These are phyloP conservation scores for Lithophane semibrunnea DNA, from an alignment of 2,888 invertebrate species.

Conservation along the genomic window DNA sequence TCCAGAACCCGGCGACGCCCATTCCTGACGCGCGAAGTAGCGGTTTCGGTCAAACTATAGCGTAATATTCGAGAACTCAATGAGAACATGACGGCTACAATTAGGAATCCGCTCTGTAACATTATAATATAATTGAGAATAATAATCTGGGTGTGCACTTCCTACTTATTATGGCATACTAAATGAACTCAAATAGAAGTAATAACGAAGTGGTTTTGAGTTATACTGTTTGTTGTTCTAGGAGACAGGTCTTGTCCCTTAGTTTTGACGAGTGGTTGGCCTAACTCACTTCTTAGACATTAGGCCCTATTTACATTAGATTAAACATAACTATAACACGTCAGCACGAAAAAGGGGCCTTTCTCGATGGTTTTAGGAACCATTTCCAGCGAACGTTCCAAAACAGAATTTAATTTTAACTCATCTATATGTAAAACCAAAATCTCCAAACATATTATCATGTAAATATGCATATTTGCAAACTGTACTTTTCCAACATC, in stretches of 20 bases:
- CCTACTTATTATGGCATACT: constrained; percentile 47
- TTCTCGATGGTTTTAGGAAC: neutral
- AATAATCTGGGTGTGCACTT: constrained; percentile 52
- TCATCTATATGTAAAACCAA: constrained; percentile 11
- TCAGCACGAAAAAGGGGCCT: neutral
- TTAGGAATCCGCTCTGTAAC: constrained; percentile 42
- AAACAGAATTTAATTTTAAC: neutral
- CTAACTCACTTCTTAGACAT: neutral
- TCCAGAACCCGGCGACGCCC: too few relatives aligned
- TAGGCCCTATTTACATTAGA: neutral
- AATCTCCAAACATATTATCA: constrained; percentile 20
- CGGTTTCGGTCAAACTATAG: too few relatives aligned
- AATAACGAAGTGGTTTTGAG: constrained; percentile 13
- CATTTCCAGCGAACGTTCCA: neutral
- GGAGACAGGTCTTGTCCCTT: neutral
- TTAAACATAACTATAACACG: neutral
- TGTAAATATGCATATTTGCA: constrained; percentile 27
- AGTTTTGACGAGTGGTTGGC: neutral
- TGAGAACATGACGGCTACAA: constrained; percentile 58
- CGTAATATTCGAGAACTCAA: constrained; percentile 41
- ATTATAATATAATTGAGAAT: constrained; percentile 40
- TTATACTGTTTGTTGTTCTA: constrained; percentile 12
- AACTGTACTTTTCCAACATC: constrained; percentile 43
- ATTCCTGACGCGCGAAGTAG: too few relatives aligned
- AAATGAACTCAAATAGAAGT: constrained; percentile 27